Conservation (phyloP, 2,888 invertebrate genomes). For the Hoplodrina ambigua region DNA sequence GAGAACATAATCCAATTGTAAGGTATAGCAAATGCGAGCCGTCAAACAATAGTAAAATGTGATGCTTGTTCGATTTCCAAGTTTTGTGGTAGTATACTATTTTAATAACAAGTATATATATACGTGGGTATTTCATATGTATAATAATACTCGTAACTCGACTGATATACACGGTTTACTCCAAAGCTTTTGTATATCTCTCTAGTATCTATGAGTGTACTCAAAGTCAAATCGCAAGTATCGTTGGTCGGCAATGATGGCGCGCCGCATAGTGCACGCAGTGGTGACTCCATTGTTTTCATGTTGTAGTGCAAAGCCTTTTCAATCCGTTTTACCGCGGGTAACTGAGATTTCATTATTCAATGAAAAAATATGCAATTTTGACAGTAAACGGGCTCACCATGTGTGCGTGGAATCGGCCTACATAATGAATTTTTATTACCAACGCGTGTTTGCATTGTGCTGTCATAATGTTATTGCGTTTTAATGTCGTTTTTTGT, state of each 20-base stretch:
- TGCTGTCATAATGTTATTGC: conserved; percentile 41
- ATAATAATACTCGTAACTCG: neutral
- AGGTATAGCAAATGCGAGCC: neutral
- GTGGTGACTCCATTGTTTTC: conserved; percentile 37
- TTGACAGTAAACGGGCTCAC: conserved; percentile 44
- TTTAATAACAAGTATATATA: neutral
- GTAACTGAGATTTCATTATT: conserved; percentile 50
- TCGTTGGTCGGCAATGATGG: conserved; percentile 9
- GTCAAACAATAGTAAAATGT: neutral
- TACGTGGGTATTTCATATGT: neutral
- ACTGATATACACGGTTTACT: conserved; percentile 1
- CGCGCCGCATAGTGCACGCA: conserved; percentile 6
- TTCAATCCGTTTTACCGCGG: conserved; percentile 39
- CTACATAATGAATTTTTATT: conserved; percentile 51
- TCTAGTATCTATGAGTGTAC: neutral
- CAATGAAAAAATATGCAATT: conserved; percentile 50
- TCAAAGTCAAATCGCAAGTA: conserved; percentile 24
- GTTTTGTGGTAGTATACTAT: neutral
- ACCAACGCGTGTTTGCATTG: conserved; percentile 41
- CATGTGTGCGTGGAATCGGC: conserved; percentile 28
- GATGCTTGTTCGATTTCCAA: neutral
- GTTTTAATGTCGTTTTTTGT: conserved; percentile 46
- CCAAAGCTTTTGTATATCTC: neutral
- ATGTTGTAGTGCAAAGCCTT: conserved; percentile 33
- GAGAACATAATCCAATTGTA: conserved; percentile 15